Percentiles rank a stretch among this genome's conserved stretches.
Evolutionary conservation across 2,888 invertebrate genomes (phyloP).

Genomic region (Lycia hirtaria): DNA sequence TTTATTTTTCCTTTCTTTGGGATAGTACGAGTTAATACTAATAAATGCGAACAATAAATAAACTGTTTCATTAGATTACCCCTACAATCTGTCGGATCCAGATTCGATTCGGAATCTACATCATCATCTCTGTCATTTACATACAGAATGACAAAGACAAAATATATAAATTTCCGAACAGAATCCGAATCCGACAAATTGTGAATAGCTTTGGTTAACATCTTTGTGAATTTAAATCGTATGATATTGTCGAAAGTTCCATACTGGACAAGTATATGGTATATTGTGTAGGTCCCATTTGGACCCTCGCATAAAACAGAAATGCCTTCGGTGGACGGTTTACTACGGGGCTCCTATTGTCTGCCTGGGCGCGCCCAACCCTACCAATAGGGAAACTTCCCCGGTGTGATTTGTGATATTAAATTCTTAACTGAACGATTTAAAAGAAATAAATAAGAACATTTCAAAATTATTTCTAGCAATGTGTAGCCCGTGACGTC

Average conservation of each 20-base stretch:
- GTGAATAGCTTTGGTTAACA: no score
- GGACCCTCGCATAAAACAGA: conserved; percentile 76
- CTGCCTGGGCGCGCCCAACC: conserved; percentile 74
- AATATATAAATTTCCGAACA: no score
- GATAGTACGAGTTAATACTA: no score
- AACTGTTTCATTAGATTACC: no score
- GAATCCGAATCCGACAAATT: no score
- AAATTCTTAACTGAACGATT: conserved; percentile 35
- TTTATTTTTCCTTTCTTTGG: no score
- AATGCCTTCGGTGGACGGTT: conserved; percentile 74
- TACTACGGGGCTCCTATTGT: conserved; percentile 73
- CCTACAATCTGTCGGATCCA: no score
- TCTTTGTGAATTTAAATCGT: neutral
- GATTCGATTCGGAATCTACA: no score
- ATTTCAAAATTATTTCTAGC: neutral
- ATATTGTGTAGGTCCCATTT: conserved; percentile 55
- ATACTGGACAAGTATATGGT: conserved; percentile 9
- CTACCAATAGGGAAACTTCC: conserved; percentile 71
- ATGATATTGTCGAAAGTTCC: neutral
- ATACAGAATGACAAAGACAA: no score
- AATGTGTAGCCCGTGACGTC: no score
- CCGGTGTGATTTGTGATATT: conserved; percentile 59
- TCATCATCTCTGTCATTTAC: no score
- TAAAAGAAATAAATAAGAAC: conserved; percentile 6
- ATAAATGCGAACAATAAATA: no score